Base-by-base conservation (phyloP, 2,113 vertebrate species). In the Oreochromis spilurus region DNA sequence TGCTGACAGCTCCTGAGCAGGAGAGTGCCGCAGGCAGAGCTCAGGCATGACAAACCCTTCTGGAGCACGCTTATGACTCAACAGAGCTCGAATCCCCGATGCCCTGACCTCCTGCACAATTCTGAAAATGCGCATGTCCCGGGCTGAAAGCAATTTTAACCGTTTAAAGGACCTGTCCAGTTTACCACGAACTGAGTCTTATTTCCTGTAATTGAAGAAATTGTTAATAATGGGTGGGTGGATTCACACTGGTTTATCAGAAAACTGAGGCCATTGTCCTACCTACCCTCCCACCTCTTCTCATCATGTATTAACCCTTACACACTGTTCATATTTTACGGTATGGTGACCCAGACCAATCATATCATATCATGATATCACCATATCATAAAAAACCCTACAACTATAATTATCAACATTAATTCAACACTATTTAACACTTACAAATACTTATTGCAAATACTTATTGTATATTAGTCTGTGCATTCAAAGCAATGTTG, bases 31-130 rank as follows among this genome's bases (percentile, higher is more conserved):
- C 89, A 87, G 92, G 90, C 88, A 80, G 87, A 94, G 91, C 83
- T 89, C 9, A 29, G 87, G 60, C 84, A 83, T 87, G 54, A 93
- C 86, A 78, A 89, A 86, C 67, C 89, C 91, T 89, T 89, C 91
- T 91, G 89, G 87, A 91, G 86, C 75, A 34, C 4, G 24, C 60
- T 82, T 21, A 85, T 86, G 84, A 92, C 86, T 91, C 91, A 88
- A 72, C 82, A 21, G 81, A n/a, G 31, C 21, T 67, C 2, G 4
- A 58, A 29, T 88, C 79, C 84, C 85, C 3, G 8, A 65, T 52
- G 84, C 11, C 82, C 78, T 83, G 90, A 94, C 89, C 83, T 82
- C 43, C 65, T 38, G 54, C 36, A 43, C 58, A 48, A 48, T 54
- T 55, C 78, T 75, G n/a, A 84, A 87, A 81, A 11, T 34, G 34